Base-by-base conservation (phyloP, 2,797 vertebrate species). In the Arnoldichthys spilopterus region DNA sequence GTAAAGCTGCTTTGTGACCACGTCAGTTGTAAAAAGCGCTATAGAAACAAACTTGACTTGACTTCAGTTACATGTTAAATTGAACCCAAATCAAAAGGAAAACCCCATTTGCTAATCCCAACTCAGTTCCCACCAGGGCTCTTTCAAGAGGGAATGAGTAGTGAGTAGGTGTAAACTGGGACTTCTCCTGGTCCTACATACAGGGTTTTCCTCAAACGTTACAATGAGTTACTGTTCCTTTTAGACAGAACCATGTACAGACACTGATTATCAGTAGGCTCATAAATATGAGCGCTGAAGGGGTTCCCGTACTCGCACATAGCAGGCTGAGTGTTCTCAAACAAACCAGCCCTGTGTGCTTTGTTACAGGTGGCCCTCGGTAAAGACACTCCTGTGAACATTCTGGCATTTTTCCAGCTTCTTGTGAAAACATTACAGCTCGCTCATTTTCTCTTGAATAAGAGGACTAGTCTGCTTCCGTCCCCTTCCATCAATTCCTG, bases 281-380 rank as follows among this genome's bases (percentile, higher is more conserved):
- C 45, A 69, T 69, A 49, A 51, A 69, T 69, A 20, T 32, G 26
- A 13, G 61, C 1, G 30, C 34, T 76, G 80, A 8, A 54, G 47
- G 18, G 30, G 16, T 12, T 47, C 22, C 45, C 11, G 51, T 18
- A 28, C 6, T 18, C 32, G 20, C 26, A 3, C 28, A 28, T 34
- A 59, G 53, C 72, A 9, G 24, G 30, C 58, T 58, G 20, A 47
- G 63, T 67, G 59, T 54, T 71, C 26, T 53, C 54, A 51, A 15
- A 79, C 75, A 77, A 69, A 40, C 53, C 32, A 28, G 30, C n/a
- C 40, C 37, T 80, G 69, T 70, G n/a, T 75, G 49, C 62, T 63
- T 69, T 73, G 22, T 51, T 67, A 69, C 77, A 75, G 26, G 49
- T 81, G 72, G 69, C 64, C 62, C 77, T 83, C 66, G 77, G 83